Base-by-base conservation (phyloP, 2,888 invertebrate genomes). In the Chesias legatella region DNA sequence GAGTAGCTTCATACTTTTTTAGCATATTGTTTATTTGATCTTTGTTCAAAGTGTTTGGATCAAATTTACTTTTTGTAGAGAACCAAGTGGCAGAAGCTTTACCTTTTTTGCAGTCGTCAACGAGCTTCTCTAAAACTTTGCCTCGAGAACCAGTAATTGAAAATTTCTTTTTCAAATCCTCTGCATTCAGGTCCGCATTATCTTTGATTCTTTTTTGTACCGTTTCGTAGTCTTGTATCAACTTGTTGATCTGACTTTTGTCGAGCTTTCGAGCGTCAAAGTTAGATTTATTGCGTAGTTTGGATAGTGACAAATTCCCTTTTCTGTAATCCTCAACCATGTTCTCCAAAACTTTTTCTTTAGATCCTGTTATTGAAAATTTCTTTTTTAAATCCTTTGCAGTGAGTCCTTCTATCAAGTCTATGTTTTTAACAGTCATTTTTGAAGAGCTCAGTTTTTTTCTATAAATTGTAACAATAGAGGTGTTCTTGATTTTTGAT, bases 381-480 rank as follows among this genome's bases (percentile, higher is more conserved):
- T 52, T 53, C 1, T 46, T 49, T 35, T 49, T 60, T 11, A 70
- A 43, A 28, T 64, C 55, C 1, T 31, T 26, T 20, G 42, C 42
- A 20, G 47, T 38, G 11, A 54, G 25, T 2, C 59, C 62, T n/a
- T 63, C 51, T 2, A 67, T 47, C 22, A 64, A 24, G 41, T 64
- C 53, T 33, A 67, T 49, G 42, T 63, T 58, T 45, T 56, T 55
- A 0, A 53, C 4, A 17, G 60, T 50, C 33, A 62, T 32, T 46
- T 63, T 58, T 3, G 58, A 56, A 10, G 48, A 29, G 7, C 52
- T 50, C 7, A 52, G 37, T 35, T 51, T 55, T 24, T 60, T 70
- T 35, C 41, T 59, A 44, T 60, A 65, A n/a, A 67, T 30, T 13
- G 56, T 58, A 10, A 54, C 7, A 5, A 48, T 11, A 7, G 47